Base-by-base conservation (phyloP, 2,113 vertebrate species). In the Benitochromis conjunctus region DNA sequence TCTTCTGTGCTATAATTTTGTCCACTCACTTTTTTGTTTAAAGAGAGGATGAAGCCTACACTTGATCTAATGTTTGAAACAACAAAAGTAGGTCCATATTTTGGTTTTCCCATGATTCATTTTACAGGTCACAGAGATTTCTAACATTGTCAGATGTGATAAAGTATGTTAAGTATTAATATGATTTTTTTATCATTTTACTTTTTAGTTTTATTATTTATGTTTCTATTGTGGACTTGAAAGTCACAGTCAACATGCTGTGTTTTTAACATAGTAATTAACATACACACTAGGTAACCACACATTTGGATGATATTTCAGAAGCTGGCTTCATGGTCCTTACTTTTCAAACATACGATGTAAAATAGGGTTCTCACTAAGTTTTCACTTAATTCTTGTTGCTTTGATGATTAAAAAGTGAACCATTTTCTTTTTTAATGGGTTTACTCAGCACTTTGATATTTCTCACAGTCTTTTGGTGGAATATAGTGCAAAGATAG, bases 391-490 rank as follows among this genome's bases (percentile, higher is more conserved):
- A 54, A 9, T 48, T 5, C 10, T 6, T 56, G 5, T 38, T 64
- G n/a, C 71, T 90, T 86, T 84, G 19, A 58, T 29, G 43, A 77
- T 16, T 16, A 9, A 21, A 31, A 62, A 43, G 24, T 43, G n/a
- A 46, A 80, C 9, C 19, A 6, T 19, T 46, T 14, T 26, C 6
- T 16, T 43, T 53, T 69, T 79, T 78, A 13, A 16, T 55, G 14
- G 13, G 34, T 83, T 82, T 55, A 34, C 11, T 64, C 54, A 84
- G 62, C 57, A 41, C 55, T 87, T 66, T 79, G 86, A 92, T 91
- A 86, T 88, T 76, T 26, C 85, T 83, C 79, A 71, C 82, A 84
- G 62, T 81, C 64, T 51, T 90, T 88, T n/a, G 53, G 84, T 84
- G 76, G 51, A 48, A 24, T 81, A 80, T 60, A 82, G 77, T 79